Evolutionary conservation across 2,113 vertebrate genomes (phyloP).

Genomic region (Chionodraco myersi): DNA sequence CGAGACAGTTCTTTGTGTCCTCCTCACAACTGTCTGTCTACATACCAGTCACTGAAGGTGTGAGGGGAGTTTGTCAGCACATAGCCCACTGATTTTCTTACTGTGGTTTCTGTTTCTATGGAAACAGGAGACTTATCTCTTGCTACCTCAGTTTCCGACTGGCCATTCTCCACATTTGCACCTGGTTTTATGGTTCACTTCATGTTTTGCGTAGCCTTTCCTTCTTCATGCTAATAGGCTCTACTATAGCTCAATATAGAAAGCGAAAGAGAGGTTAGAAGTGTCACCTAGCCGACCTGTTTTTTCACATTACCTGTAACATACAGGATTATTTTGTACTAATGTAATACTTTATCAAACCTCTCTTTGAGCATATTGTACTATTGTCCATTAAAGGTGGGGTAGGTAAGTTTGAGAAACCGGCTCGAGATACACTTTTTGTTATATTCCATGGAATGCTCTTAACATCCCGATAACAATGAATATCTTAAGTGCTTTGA

Average conservation of each 20-base stretch:
- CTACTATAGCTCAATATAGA: neutral
- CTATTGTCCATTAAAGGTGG: neutral
- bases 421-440: too few relatives aligned
- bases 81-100: slow-evolving; percentile 55
- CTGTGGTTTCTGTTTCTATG: slow-evolving; percentile 70
- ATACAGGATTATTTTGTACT: neutral
- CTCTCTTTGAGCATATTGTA: neutral
- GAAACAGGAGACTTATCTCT: slow-evolving; percentile 70
- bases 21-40: slow-evolving; percentile 53
- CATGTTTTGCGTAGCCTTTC: slow-evolving; percentile 16
- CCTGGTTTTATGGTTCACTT: slow-evolving; percentile 43
- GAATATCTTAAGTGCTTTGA: too few relatives aligned
- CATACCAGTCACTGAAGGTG: slow-evolving; percentile 58
- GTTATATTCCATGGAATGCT: too few relatives aligned
- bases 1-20: slow-evolving; percentile 32
- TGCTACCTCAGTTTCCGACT: slow-evolving; percentile 49
- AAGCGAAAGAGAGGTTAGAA: neutral
- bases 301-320: neutral
- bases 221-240: slow-evolving; percentile 6
- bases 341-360: neutral
- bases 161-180: slow-evolving; percentile 47
- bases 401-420: too few relatives aligned
- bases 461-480: too few relatives aligned
- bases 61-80: slow-evolving; percentile 53
- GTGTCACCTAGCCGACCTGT: neutral